Evolutionary conservation across 23 tunicate genomes (phyloP), one percentile per base, ranked within the genome.

Genomic region (Corella eumyota): DNA sequence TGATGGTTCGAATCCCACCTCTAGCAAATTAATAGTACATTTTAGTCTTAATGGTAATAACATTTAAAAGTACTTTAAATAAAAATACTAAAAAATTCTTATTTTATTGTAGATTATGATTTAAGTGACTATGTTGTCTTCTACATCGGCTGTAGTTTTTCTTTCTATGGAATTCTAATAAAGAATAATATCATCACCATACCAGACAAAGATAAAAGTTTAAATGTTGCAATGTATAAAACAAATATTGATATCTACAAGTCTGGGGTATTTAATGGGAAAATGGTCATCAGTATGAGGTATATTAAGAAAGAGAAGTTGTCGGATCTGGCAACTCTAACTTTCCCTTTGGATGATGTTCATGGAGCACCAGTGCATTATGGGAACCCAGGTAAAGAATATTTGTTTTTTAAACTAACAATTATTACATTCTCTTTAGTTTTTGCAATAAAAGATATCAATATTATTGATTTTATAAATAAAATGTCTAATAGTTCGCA

Each of bases 101-200:
- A 2, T 48, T 66, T 66, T 11, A 15, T 13, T 13, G 58, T 6
- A 58, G 63, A 58, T 4, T 58, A 24, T 19, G 63, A 58, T 6
- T 58, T 22, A 36, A 26, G 35, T 34, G 36, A 58, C 63, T 26
- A 26, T 34, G 68, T 62, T 6, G 44, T 52, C 6, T 62, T 88
- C 35, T 88, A 88, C 64, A 45, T 72, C 65, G 96, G 96, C 3
- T 88, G 96, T 63, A 88, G 96, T 63, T 88, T 78, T 68, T 88
- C 96, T n/a, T 88, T 88, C 54, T 67, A 67, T 46, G 46, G 56
- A 19, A 54, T 79, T 11, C 71, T 88, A 25, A n/a, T 88, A 21
- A 63, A 60, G 11, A 52, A 88, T 48, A 34, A 45, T 26, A 61
- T 78, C 55, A 22, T 61, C 33, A 54, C 66, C 21, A 68, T 34